These are phyloP conservation scores for Perca fluviatilis DNA, from an alignment of 2,113 vertebrate species.

Conservation along the genomic window DNA sequence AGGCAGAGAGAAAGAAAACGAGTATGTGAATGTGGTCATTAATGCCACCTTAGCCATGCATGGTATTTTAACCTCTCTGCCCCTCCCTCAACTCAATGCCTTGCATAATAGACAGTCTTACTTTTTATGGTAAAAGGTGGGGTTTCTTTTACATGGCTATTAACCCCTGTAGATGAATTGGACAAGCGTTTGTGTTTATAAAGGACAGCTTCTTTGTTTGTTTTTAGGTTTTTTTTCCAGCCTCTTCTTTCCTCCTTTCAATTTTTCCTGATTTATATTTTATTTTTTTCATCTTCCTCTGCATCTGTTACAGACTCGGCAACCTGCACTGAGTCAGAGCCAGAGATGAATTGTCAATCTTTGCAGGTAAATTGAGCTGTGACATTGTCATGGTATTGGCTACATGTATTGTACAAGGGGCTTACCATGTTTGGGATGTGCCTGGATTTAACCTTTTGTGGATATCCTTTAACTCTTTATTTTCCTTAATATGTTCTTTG, in stretches of 20 bases:
- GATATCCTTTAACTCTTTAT: background rate
- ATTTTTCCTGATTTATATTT: background rate
- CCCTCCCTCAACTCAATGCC: constrained; percentile 17
- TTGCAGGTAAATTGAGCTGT: constrained; percentile 65
- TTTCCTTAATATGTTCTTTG: background rate
- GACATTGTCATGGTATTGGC: background rate
- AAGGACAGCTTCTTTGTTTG: background rate
- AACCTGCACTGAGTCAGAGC: constrained; percentile 35
- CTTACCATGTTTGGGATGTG: background rate
- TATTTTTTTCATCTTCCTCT: background rate
- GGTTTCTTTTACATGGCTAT: constrained; percentile 6
- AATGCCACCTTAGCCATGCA: constrained; percentile 61
- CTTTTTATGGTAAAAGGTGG: constrained; percentile 62
- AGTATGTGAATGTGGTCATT: constrained; percentile 56
- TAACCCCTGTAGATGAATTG: background rate
- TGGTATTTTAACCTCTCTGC: constrained; percentile 59
- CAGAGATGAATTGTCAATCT: constrained; percentile 27
- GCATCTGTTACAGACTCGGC: constrained; percentile 43
- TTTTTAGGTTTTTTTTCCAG: background rate
- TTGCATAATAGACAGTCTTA: constrained; percentile 41
- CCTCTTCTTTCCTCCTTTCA: background rate
- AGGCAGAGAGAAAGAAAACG: constrained; percentile 48
- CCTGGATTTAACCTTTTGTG: background rate
- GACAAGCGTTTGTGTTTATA: background rate
- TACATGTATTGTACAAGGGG: background rate